phyloP scores from a whole-genome alignment of 2,113 vertebrate species.

The Tricholaema leucomelas region DNA sequence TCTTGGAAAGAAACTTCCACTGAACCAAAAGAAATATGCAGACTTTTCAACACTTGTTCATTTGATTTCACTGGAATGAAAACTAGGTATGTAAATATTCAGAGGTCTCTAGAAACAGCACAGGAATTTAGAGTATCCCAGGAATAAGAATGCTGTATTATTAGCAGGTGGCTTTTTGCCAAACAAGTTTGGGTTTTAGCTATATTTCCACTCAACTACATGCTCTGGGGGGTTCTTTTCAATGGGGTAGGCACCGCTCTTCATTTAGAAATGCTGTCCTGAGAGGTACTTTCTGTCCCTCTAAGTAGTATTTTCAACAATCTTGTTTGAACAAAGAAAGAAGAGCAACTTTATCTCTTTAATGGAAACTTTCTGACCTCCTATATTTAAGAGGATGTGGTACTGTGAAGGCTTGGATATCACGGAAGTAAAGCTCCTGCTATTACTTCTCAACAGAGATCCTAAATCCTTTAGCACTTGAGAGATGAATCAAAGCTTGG shows the following conservation, averaged over 20 bases:
- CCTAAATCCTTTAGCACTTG: background rate
- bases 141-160: rapidly evolving
- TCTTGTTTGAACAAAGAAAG: background rate
- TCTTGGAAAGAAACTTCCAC: background rate
- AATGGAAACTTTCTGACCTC: background rate
- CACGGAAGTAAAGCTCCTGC: background rate
- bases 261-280: background rate
- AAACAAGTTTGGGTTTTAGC: background rate
- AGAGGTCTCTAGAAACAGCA: background rate
- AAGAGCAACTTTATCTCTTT: background rate
- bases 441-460: background rate
- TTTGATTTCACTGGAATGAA: background rate
- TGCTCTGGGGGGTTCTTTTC: background rate
- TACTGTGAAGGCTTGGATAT: background rate
- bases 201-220: background rate
- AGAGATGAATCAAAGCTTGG: background rate
- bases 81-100: rapidly evolving
- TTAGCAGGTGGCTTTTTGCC: background rate
- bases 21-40: rapidly evolving
- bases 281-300: background rate
- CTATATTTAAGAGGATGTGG: background rate
- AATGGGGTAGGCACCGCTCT: background rate
- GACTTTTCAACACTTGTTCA: background rate
- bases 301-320: background rate
- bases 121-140: background rate